Conservation (phyloP, 2,113 vertebrate genomes). For the Brachirus orientalis region DNA sequence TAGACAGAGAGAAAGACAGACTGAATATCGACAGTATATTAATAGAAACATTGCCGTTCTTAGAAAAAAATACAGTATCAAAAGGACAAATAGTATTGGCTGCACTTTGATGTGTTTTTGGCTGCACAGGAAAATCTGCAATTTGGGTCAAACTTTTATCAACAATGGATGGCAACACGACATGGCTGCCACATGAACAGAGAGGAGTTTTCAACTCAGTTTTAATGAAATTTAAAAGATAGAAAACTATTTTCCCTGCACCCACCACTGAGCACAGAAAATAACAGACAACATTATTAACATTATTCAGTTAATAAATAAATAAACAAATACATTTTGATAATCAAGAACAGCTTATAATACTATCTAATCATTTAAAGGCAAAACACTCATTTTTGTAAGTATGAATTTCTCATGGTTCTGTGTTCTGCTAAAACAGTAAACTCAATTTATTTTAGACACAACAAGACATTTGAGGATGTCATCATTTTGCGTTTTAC, state of each 20-base stretch:
- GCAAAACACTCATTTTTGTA: no score
- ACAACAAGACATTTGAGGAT: no score
- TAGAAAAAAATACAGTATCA: conserved; percentile 4
- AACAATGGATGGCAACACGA: conserved; percentile 20
- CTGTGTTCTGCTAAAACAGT: no score
- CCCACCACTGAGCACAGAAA: no score
- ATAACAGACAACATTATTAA: no score
- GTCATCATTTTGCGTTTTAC: no score
- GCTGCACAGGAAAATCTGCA: conserved; percentile 9
- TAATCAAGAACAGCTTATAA: no score
- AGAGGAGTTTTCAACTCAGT: not conserved
- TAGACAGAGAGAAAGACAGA: not conserved
- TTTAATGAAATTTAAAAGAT: not conserved
- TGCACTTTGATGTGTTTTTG: conserved; percentile 7
- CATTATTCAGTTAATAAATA: no score
- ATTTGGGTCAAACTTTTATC: conserved; percentile 23
- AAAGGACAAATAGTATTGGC: conserved; percentile 2
- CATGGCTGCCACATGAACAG: not conserved
- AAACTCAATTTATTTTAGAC: no score
- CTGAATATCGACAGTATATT: not conserved
- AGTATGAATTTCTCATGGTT: no score
- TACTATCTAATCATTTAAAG: no score
- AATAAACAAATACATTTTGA: no score
- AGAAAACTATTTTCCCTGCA: not conserved
- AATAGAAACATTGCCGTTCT: conserved; percentile 7